Conservation (phyloP, 1,140 invertebrate genomes). For the Heterodera carotae region DNA sequence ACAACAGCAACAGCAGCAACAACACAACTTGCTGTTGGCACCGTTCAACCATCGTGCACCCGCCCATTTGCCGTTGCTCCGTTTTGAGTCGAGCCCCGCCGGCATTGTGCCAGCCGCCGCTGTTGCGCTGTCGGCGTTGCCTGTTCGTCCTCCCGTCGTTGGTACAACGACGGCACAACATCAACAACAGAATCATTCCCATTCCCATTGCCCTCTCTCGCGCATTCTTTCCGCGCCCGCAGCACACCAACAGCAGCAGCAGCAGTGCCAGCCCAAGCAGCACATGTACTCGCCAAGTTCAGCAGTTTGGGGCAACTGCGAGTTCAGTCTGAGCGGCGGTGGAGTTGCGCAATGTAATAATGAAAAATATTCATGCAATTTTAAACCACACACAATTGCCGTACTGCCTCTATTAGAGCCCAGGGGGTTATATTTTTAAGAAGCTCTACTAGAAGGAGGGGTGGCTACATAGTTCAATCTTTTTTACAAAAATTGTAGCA, state of each 20-base stretch:
- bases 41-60: background rate
- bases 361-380: background rate
- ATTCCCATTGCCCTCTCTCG: background rate
- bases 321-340: slow-evolving; percentile 19
- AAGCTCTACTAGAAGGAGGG: too few species aligned
- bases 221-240: slow-evolving; percentile 9
- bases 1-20: background rate
- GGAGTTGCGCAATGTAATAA: background rate
- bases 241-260: background rate
- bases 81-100: slow-evolving; percentile 5
- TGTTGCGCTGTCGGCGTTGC: background rate
- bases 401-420: too few species aligned
- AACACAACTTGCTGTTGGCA: slow-evolving; percentile 10
- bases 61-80: slow-evolving; percentile 21
- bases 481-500: too few species aligned
- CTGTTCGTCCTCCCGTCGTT: background rate
- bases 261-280: slow-evolving; percentile 25
- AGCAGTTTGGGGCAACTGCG: slow-evolving; percentile 30
- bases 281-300: slow-evolving; percentile 4
- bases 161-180: background rate
- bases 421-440: too few species aligned
- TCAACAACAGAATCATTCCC: background rate
- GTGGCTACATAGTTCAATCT: too few species aligned
- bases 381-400: too few species aligned
- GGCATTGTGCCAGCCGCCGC: too few species aligned